A percentile compares a stretch with the other conserved stretches of the same genome.
These are phyloP conservation scores for Dasyornis broadbenti DNA, from an alignment of 2,113 vertebrate species.

Conservation along the genomic window DNA sequence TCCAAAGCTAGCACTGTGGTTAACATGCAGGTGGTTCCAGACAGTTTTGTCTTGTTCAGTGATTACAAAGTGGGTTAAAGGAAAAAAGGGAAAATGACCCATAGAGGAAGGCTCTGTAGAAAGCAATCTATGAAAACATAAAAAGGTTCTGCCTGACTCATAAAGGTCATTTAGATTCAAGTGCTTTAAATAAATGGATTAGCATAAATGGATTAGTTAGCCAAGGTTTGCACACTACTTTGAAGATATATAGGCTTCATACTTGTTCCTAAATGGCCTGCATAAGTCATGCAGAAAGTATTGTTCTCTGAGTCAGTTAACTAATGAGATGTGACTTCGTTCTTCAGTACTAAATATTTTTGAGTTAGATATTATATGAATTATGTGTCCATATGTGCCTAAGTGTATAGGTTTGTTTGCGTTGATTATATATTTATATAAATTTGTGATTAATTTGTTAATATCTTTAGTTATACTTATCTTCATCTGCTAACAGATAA, in stretches of 20 bases:
- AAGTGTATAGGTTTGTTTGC: background rate
- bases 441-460: background rate
- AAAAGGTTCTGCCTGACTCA: conserved; percentile 9
- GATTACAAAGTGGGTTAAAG: background rate
- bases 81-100: background rate
- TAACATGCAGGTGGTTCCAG: background rate
- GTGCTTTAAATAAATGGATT: conserved; percentile 13
- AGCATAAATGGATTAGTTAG: conserved; percentile 19
- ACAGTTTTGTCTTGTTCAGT: background rate
- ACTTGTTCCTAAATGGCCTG: background rate
- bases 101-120: background rate
- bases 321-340: background rate
- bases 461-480: background rate
- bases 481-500: background rate
- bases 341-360: background rate
- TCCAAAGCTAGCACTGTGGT: background rate
- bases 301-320: background rate
- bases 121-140: background rate
- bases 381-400: background rate
- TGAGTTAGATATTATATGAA: background rate
- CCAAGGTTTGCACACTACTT: background rate
- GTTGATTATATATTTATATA: background rate
- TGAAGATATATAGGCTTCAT: background rate
- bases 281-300: background rate
- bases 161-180: conserved; percentile 3